Conservation (phyloP, 1,140 invertebrate species). For the Neodiprion virginianus region DNA sequence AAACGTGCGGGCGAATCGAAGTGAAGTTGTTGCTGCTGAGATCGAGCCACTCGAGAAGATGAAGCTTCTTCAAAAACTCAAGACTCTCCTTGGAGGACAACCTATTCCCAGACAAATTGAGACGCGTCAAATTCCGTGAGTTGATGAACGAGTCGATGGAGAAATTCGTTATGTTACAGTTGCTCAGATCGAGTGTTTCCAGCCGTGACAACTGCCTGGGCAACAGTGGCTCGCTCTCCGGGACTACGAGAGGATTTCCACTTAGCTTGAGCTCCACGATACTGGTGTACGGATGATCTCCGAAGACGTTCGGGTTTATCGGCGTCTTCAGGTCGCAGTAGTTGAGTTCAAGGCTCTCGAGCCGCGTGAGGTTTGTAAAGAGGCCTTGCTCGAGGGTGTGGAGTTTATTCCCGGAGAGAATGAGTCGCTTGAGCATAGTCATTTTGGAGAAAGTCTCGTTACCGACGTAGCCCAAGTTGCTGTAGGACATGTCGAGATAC, state of each 20-base stretch:
- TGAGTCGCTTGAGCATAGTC: conserved; percentile 70
- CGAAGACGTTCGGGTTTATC: conserved; percentile 71
- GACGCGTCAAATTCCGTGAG: conserved; percentile 68
- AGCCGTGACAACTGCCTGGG: conserved; percentile 70
- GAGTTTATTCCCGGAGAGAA: conserved; percentile 73
- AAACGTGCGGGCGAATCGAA: conserved; percentile 64
- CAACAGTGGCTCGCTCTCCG: conserved; percentile 65
- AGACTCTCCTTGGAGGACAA: conserved; percentile 63
- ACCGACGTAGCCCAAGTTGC: conserved; percentile 71
- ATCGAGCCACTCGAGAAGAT: conserved; percentile 68
- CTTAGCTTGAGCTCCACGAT: conserved; percentile 73
- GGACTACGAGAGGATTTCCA: conserved; percentile 71
- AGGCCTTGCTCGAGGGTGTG: conserved; percentile 72
- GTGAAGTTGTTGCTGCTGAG: conserved; percentile 71
- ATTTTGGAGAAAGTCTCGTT: conserved; percentile 74
- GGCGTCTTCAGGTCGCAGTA: conserved; percentile 71
- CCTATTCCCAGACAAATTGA: conserved; percentile 70
- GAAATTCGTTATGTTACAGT: conserved; percentile 69
- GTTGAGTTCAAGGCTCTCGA: conserved; percentile 73
- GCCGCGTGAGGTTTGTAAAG: conserved; percentile 71
- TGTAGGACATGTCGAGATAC: conserved; percentile 77
- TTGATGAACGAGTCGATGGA: conserved; percentile 68
- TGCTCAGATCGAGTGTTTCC: conserved; percentile 70
- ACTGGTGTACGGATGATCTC: conserved; percentile 70
- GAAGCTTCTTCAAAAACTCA: conserved; percentile 66